These are phyloP conservation scores for Zaprionus obscuricornis DNA, from an alignment of 2,888 invertebrate species.

Conservation along the genomic window DNA sequence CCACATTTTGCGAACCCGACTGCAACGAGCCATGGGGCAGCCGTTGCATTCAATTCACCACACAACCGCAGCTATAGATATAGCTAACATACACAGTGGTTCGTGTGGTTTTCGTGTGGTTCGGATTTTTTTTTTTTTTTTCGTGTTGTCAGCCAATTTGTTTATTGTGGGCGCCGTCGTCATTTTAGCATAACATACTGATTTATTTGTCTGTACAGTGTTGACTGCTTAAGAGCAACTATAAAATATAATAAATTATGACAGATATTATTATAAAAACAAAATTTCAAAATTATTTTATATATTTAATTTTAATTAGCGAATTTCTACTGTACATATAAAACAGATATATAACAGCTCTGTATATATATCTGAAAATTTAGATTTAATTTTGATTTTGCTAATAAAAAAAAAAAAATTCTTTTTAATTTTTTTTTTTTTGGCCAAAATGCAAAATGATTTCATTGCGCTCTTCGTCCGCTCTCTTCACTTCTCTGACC, in stretches of 20 bases:
- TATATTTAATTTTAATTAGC: no score
- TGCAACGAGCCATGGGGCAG: slow-evolving; percentile 62
- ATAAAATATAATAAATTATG: no score
- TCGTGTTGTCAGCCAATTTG: slow-evolving; percentile 69
- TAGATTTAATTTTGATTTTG: slow-evolving; percentile 36
- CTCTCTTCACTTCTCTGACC: background rate
- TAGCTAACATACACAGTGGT: no score
- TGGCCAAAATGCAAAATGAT: slow-evolving; percentile 52
- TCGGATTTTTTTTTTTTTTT: background rate
- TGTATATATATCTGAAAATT: slow-evolving; percentile 4
- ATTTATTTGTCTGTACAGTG: no score
- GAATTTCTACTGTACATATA: no score
- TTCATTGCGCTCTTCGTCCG: slow-evolving; percentile 56
- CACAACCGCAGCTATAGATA: no score
- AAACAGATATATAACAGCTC: background rate
- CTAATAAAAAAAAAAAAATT: slow-evolving; percentile 1
- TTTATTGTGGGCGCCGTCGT: slow-evolving; percentile 64
- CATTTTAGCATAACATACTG: slow-evolving; percentile 41
- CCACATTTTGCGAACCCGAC: slow-evolving; percentile 5
- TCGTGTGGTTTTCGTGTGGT: background rate
- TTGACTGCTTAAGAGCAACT: no score
- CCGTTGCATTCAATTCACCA: slow-evolving; percentile 73
- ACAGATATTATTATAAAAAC: no score
- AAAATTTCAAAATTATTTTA: no score
- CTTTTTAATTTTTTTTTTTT: slow-evolving; percentile 29